Percentiles rank a stretch among this genome's conserved stretches.
phyloP scores from a whole-genome alignment of 2,888 invertebrate species.

The Drosophila melanocephala region DNA sequence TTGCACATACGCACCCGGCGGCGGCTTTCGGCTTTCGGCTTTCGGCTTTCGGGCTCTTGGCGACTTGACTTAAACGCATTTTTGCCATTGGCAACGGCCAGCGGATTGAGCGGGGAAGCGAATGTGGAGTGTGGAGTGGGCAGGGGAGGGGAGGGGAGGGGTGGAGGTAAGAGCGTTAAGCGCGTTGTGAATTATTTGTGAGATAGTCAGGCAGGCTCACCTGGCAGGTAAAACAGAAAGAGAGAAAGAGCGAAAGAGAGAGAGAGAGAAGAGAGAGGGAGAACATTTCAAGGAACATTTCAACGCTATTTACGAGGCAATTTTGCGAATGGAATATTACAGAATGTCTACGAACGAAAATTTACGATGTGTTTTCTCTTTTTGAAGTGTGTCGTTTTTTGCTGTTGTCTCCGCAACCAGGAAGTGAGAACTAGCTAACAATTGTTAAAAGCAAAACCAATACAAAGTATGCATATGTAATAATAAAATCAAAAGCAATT shows the following conservation, averaged over 20 bases:
- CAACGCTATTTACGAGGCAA: conserved; percentile 60
- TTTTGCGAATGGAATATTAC: conserved; percentile 56
- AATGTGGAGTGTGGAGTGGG: no score
- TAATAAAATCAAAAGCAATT: conserved; percentile 9
- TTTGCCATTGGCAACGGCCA: conserved; percentile 62
- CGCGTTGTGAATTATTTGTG: conserved; percentile 74
- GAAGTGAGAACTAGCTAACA: conserved; percentile 22
- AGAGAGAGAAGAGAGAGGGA: neutral
- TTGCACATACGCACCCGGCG: conserved; percentile 64
- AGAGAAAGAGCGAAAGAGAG: neutral
- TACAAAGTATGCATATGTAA: neutral
- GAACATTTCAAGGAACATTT: conserved; percentile 57
- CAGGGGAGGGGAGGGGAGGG: neutral
- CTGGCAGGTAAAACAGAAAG: neutral
- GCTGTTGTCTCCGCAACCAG: conserved; percentile 14
- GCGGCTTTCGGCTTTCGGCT: conserved; percentile 53
- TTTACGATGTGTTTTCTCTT: conserved; percentile 49
- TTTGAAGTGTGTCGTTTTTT: conserved; percentile 15
- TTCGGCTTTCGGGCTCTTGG: conserved; percentile 55
- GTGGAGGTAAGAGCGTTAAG: conserved; percentile 56
- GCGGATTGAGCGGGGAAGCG: neutral
- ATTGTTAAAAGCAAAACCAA: conserved; percentile 1
- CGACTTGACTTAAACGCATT: conserved; percentile 80
- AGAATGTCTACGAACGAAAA: conserved; percentile 27
- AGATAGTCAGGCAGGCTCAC: conserved; percentile 38